A percentile compares a stretch with the other conserved stretches of the same genome.
These are phyloP conservation scores for Dysdera silvatica DNA, from an alignment of 1,140 invertebrate species.

Conservation along the genomic window DNA sequence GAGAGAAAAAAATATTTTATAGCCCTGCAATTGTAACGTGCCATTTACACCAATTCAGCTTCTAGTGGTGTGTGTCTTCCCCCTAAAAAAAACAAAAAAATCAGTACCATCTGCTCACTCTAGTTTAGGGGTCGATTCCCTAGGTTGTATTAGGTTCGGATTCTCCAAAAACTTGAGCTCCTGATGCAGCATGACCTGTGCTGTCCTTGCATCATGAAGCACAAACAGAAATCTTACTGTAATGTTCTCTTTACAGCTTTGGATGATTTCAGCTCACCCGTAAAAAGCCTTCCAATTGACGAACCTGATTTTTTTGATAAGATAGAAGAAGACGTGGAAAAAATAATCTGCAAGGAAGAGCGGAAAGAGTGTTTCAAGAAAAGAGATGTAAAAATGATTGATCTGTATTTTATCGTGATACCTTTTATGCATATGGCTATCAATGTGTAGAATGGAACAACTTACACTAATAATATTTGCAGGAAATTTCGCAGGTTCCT, in stretches of 20 bases:
- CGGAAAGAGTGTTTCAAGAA: constrained; percentile 52
- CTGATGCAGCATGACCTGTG: no score
- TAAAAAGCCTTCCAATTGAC: constrained; percentile 14
- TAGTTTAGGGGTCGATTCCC: no score
- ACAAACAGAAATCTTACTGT: no score
- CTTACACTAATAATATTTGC: neutral
- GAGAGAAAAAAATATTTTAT: no score
- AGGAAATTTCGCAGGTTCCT: constrained; percentile 37
- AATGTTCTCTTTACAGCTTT: neutral
- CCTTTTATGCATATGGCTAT: neutral
- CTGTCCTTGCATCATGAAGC: no score
- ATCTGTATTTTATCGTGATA: neutral
- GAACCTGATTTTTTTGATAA: constrained; percentile 57
- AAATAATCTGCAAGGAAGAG: constrained; percentile 58
- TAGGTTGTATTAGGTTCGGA: no score
- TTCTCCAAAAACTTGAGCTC: no score
- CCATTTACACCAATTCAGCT: no score
- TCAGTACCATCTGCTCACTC: no score
- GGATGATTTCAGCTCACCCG: constrained; percentile 10
- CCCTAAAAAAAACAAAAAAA: no score
- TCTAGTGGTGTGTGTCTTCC: no score
- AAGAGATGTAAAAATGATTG: constrained; percentile 29
- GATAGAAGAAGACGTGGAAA: constrained; percentile 56
- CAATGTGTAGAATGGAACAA: neutral
- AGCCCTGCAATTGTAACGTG: no score